phyloP scores from a whole-genome alignment of 2,888 invertebrate genomes.

The Tachina fera region DNA sequence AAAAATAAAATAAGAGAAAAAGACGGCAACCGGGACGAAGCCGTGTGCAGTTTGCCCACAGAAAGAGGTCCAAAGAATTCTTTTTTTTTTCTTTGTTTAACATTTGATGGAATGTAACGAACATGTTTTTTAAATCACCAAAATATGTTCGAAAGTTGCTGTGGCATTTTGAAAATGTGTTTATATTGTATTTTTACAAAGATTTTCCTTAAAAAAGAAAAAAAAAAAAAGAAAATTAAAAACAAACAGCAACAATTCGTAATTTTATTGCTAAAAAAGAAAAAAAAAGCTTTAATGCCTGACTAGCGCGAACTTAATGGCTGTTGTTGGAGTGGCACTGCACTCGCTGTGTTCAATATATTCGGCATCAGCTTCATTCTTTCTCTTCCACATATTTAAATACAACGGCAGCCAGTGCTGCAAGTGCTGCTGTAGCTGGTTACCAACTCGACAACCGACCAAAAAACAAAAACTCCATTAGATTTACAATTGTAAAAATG shows the following conservation, averaged over 20 bases:
- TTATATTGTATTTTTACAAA: constrained; percentile 24
- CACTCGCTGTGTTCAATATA: constrained; percentile 19
- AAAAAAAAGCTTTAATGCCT: background rate
- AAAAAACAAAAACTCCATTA: constrained; percentile 45
- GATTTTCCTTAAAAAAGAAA: constrained; percentile 1
- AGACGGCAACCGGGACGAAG: background rate
- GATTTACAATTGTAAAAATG: constrained; percentile 64
- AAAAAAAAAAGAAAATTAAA: background rate
- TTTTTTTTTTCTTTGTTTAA: constrained; percentile 1
- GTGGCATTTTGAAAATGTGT: constrained; percentile 58
- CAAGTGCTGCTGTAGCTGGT: background rate
- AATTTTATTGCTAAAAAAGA: constrained; percentile 14
- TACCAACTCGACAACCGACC: background rate
- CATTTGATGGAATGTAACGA: constrained; percentile 67
- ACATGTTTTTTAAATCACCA: constrained; percentile 68
- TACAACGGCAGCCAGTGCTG: background rate
- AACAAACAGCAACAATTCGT: constrained; percentile 1
- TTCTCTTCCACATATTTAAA: constrained; percentile 4
- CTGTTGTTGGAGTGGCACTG: constrained; percentile 9
- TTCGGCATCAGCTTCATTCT: background rate
- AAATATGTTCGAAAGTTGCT: constrained; percentile 51
- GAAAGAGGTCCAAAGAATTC: background rate
- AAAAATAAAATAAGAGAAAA: constrained; percentile 45
- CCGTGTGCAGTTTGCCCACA: background rate
- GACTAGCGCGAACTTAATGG: background rate